Evolutionary conservation across 2,797 vertebrate genomes (phyloP), one percentile per base, ranked within the genome.

Genomic region (Jordanella pulchra): DNA sequence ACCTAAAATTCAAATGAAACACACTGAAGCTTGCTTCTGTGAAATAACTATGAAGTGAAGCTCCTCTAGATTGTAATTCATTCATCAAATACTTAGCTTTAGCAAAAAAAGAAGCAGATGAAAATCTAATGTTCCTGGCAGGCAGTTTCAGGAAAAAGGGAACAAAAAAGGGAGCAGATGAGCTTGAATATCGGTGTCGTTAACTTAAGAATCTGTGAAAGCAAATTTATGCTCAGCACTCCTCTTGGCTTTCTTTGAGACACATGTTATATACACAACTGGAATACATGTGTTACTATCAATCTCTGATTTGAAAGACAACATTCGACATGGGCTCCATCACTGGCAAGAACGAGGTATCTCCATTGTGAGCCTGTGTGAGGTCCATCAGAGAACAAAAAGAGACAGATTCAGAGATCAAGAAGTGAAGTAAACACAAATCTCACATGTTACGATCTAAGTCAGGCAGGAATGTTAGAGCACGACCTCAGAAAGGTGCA

Each of bases 261-360:
- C 67, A 54, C 74, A 76, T 67, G 69, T 82, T 83, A 87, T 75
- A 80, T 77, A 86, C 82, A 91, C 83, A 89, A 89, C 42, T 87
- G 86, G 71, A 4, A 77, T 82, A 80, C 85, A 89, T 82, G 79
- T 92, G 89, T 86, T 91, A 69, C 73, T 73, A 75, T 86, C 86
- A 88, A 91, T 89, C 84, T 80, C 61, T 76, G 83, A 89, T 89
- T 84, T 79, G 81, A 91, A 80, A 90, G 88, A 89, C 87, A 89
- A 87, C 83, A 86, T 74, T 84, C 11, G 27, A 78, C 77, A 60
- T 47, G 78, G 81, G 77, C 76, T 73, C 65, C 48, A 48, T 68
- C 13, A 6, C 28, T 51, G 69, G 68, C 71, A 81, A 79, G 76
- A 85, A 82, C 80, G 86, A 23, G 66, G 32, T 71, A 72, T 87